Evolutionary conservation across 2,888 invertebrate species (phyloP).

Genomic region (Hyppa rectilinea): DNA sequence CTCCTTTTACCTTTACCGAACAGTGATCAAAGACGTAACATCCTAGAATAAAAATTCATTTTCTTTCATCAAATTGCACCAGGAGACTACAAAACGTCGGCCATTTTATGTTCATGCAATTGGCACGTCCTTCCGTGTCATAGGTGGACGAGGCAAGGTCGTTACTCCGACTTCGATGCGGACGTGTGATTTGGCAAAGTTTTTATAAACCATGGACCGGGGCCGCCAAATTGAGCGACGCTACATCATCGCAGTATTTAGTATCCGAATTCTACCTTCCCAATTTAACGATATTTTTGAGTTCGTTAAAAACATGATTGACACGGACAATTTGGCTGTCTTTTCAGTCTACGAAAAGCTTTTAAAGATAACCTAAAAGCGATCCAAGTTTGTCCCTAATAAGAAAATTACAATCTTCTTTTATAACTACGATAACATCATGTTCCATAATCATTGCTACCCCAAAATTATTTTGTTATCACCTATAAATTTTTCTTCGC

Average conservation of each 20-base stretch:
- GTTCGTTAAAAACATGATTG: conserved; percentile 32
- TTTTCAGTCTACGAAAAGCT: conserved; percentile 38
- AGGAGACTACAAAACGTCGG: conserved; percentile 37
- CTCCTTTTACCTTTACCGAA: conserved; percentile 16
- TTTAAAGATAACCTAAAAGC: conserved; percentile 23
- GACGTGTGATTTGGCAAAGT: conserved; percentile 61
- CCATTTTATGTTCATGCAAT: conserved; percentile 60
- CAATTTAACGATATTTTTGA: conserved; percentile 13
- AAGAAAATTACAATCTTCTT: conserved; percentile 22
- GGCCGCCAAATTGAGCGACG: conserved; percentile 39
- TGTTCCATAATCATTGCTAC: not conserved
- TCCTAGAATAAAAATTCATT: conserved; percentile 25
- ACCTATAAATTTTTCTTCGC: not conserved
- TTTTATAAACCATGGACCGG: conserved; percentile 53
- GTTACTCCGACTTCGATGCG: conserved; percentile 62
- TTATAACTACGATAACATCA: conserved; percentile 1
- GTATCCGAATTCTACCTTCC: conserved; percentile 17
- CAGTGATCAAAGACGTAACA: conserved; percentile 36
- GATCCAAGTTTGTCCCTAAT: conserved; percentile 11
- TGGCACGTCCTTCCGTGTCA: conserved; percentile 65
- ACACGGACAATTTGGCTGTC: conserved; percentile 22
- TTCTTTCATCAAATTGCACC: conserved; percentile 38
- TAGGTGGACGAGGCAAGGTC: conserved; percentile 65
- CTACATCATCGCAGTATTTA: conserved; percentile 54
- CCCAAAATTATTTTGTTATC: not conserved